These are phyloP conservation scores for Panthera uncia DNA, from an alignment of 2,113 vertebrate species.

Conservation along the genomic window DNA sequence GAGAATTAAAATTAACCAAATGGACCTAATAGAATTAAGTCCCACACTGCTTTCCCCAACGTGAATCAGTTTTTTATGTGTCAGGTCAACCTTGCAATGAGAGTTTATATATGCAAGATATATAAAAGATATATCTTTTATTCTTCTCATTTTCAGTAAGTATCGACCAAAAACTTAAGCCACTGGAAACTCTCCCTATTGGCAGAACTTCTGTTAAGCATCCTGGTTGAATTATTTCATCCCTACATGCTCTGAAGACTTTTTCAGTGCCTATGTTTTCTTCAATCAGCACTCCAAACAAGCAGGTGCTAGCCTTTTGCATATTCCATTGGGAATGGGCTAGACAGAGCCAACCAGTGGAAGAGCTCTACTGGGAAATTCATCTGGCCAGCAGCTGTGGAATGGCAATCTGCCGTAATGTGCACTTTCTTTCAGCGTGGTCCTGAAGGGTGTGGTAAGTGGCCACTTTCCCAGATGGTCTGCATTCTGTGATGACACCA, in stretches of 20 bases:
- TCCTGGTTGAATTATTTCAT: neutral
- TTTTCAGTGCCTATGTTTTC: neutral
- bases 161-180: neutral
- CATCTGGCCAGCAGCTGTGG: constrained; percentile 90
- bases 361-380: constrained; percentile 83
- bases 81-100: neutral
- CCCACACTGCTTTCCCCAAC: too few species aligned
- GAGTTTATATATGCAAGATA: neutral
- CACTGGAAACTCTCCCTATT: neutral
- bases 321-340: constrained; percentile 78
- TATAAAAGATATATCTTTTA: neutral
- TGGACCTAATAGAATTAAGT: neutral
- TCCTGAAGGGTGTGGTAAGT: constrained; percentile 83
- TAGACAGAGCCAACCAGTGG: constrained; percentile 75
- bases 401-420: constrained; percentile 85
- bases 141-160: neutral
- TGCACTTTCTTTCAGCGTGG: constrained; percentile 84
- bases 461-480: constrained; percentile 90
- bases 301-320: neutral
- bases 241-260: neutral
- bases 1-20: neutral
- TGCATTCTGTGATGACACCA: constrained; percentile 87
- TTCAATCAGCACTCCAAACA: neutral
- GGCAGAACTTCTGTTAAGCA: neutral
- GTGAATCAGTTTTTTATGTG: neutral